Evolutionary conservation across 2,113 vertebrate genomes (phyloP).

Genomic region (Mobula hypostoma): DNA sequence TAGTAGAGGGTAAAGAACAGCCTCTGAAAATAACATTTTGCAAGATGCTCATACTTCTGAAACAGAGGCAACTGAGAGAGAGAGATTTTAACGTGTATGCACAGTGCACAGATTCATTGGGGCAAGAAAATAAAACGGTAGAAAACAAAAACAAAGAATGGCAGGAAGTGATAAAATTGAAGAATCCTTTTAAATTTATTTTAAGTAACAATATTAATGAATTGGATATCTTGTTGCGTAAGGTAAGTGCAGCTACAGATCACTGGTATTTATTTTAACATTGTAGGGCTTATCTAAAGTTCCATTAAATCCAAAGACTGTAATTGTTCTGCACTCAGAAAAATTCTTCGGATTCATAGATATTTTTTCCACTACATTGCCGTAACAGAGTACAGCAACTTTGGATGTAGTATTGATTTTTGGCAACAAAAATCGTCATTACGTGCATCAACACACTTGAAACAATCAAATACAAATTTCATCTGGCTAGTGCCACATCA

Average conservation of each 20-base stretch:
- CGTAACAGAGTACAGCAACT: not conserved
- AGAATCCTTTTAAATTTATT: not conserved
- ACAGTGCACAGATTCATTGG: not conserved
- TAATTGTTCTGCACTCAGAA: not conserved
- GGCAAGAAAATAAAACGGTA: not conserved
- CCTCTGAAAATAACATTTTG: not conserved
- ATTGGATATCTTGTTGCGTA: not conserved
- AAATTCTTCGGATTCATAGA: not conserved
- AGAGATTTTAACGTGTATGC: not conserved
- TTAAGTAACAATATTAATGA: not conserved
- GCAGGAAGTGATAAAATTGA: not conserved
- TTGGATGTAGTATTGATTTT: not conserved
- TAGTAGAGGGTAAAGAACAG: not conserved
- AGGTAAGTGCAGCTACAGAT: not conserved
- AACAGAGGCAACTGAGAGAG: not conserved
- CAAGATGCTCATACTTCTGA: not conserved
- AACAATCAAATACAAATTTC: not conserved
- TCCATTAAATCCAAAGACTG: not conserved
- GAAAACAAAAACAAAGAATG: not conserved
- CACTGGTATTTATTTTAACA: not conserved
- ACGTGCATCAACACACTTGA: not conserved
- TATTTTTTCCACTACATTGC: not conserved
- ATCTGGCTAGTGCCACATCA: constrained; percentile 38
- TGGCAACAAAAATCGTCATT: not conserved
- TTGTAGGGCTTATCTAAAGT: not conserved